A percentile compares a stretch with the other conserved stretches of the same genome.
These are phyloP conservation scores for Zosterops japonicus DNA, from an alignment of 2,113 vertebrate genomes.

Conservation along the genomic window DNA sequence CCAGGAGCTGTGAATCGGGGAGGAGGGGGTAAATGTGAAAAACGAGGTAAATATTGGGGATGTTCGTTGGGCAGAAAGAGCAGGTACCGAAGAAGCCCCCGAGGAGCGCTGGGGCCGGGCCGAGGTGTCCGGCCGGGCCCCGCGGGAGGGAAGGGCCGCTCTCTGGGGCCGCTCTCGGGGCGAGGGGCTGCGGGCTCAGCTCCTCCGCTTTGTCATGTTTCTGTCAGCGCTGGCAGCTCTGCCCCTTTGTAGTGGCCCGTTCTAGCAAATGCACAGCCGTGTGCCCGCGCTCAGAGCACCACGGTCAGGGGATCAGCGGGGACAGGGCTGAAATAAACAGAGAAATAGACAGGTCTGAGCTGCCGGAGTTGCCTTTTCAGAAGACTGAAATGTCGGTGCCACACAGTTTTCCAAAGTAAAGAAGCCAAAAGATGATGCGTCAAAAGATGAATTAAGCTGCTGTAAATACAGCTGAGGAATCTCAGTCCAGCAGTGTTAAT, in stretches of 20 bases:
- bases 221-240: background rate
- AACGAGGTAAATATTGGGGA: rapidly evolving
- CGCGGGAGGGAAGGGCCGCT: too few relatives aligned
- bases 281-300: background rate
- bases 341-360: background rate
- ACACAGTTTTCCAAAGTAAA: background rate
- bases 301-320: background rate
- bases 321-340: background rate
- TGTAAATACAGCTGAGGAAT: background rate
- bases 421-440: background rate
- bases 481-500: background rate
- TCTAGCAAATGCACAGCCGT: background rate
- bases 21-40: too few relatives aligned
- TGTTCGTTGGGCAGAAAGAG: background rate
- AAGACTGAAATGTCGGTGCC: background rate
- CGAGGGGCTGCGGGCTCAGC: rapidly evolving
- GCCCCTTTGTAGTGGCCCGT: background rate
- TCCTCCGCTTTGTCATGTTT: background rate
- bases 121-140: background rate
- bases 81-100: too few relatives aligned
- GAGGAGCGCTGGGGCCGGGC: too few relatives aligned
- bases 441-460: background rate
- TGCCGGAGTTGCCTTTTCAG: background rate
- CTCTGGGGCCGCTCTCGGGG: rapidly evolving
- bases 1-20: too few relatives aligned